phyloP scores from a whole-genome alignment of 1,140 invertebrate species.

The Leptoteleia sp. region DNA sequence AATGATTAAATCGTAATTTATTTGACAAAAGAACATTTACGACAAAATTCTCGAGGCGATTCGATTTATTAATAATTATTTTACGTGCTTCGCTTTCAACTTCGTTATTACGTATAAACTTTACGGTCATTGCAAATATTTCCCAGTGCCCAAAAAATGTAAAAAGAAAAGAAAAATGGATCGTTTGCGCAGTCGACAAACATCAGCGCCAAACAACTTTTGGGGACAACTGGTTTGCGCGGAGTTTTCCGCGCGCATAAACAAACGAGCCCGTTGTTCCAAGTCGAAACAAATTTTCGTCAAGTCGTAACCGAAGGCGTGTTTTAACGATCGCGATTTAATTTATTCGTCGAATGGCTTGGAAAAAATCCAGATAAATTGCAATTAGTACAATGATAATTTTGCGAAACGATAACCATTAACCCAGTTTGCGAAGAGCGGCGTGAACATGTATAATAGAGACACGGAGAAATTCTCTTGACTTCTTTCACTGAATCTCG shows the following conservation, averaged over 20 bases:
- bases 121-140: slow-evolving; percentile 4
- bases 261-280: too few relatives aligned
- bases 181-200: slow-evolving; percentile 3
- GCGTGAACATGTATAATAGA: slow-evolving; percentile 67
- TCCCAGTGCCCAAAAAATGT: too few relatives aligned
- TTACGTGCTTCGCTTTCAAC: background rate
- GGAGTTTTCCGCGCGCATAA: too few relatives aligned
- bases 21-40: background rate
- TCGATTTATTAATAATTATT: background rate
- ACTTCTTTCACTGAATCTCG: slow-evolving; percentile 64
- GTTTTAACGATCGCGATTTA: slow-evolving; percentile 33
- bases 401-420: slow-evolving; percentile 65
- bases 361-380: slow-evolving; percentile 61
- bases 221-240: background rate
- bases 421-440: slow-evolving; percentile 54
- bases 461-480: slow-evolving; percentile 50
- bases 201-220: background rate
- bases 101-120: slow-evolving; percentile 1
- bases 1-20: slow-evolving; percentile 5
- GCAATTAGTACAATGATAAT: slow-evolving; percentile 65
- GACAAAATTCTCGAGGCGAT: background rate
- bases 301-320: slow-evolving; percentile 7
- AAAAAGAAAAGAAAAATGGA: too few relatives aligned
- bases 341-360: slow-evolving; percentile 48
- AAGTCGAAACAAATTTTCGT: too few relatives aligned